Evolutionary conservation across 2,113 vertebrate genomes (phyloP).

Genomic region (Ursus arctos): DNA sequence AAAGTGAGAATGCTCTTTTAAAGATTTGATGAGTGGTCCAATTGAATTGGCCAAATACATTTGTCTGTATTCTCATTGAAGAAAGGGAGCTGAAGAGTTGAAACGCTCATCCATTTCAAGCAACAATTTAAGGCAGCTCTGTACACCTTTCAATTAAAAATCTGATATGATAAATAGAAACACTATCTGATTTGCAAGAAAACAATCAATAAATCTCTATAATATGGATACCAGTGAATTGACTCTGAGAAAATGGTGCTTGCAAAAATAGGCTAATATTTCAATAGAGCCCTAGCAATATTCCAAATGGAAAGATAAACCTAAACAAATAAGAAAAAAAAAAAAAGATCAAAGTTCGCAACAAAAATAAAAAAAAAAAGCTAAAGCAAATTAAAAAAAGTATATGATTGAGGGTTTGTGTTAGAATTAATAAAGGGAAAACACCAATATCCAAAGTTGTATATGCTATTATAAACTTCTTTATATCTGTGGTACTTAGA

Average conservation of each 20-base stretch:
- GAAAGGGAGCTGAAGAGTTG: background rate
- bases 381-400: slow-evolving; percentile 83
- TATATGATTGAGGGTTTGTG: slow-evolving; percentile 79
- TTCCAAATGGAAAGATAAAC: slow-evolving; percentile 29
- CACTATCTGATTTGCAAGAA: slow-evolving; percentile 17
- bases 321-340: slow-evolving; percentile 49
- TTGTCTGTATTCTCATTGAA: background rate
- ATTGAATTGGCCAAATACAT: background rate
- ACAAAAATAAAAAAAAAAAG: slow-evolving; percentile 66
- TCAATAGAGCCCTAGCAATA: background rate
- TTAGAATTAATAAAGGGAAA: slow-evolving; percentile 89
- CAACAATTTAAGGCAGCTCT: background rate
- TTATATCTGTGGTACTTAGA: slow-evolving; percentile 85
- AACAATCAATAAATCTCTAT: slow-evolving; percentile 14
- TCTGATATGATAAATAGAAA: slow-evolving; percentile 38
- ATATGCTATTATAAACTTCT: slow-evolving; percentile 87
- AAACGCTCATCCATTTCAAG: background rate
- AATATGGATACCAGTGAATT: background rate
- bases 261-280: slow-evolving; percentile 13
- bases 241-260: slow-evolving; percentile 14
- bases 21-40: background rate
- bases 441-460: slow-evolving; percentile 86
- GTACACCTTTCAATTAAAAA: slow-evolving; percentile 49
- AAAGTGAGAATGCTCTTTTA: background rate
- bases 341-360: slow-evolving; percentile 29